Base-by-base conservation (phyloP, 2,113 vertebrate species). In the Salvator merianae region DNA sequence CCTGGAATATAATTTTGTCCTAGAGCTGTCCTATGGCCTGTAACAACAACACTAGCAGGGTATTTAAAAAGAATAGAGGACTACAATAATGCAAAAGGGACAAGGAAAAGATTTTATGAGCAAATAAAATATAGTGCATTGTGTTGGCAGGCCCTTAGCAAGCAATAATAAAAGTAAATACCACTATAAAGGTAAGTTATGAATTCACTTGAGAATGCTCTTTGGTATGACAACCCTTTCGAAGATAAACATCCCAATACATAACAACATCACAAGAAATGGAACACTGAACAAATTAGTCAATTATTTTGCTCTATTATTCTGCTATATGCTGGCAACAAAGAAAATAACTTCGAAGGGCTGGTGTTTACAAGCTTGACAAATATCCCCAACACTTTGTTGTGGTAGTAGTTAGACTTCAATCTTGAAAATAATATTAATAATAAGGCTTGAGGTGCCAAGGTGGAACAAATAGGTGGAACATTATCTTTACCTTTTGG, bases 321-420 rank as follows among this genome's bases (percentile, higher is more conserved):
- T 91, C 85, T 71, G 13, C 68, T 90, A 82, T 63, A 2, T 72
- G 32, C 47, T 55, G 68, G 79, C 68, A 81, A 81, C 79, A 81
- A 81, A 71, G 68, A 50, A 71, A 38, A 81, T 81, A 38, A 2
- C 82, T 92, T 13, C 14, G 83, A 47, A 90, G 88, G 82, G 73
- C 34, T 82, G 3, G 5, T 84, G 12, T 40, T 88, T 38, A 74
- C 79, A 32, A 80, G 1, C 79, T 86, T 88, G 83, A 30, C 30
- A 90, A 86, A 68, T 86, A 88, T 91, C 69, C 1, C 2, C 76
- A 87, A 59, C 22, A 1, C 8, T 70, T 77, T 30, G 62, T 36
- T 66, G 66, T 32, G 40, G 55, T 59, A 24, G 47, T 38, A 53
- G 66, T 26, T 62, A 62, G 8, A 62, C 38, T 34, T 70, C 30